Evolutionary conservation across 1,140 invertebrate species (phyloP), one percentile per base, ranked within the genome.

Genomic region (Armadillidium nasatum): DNA sequence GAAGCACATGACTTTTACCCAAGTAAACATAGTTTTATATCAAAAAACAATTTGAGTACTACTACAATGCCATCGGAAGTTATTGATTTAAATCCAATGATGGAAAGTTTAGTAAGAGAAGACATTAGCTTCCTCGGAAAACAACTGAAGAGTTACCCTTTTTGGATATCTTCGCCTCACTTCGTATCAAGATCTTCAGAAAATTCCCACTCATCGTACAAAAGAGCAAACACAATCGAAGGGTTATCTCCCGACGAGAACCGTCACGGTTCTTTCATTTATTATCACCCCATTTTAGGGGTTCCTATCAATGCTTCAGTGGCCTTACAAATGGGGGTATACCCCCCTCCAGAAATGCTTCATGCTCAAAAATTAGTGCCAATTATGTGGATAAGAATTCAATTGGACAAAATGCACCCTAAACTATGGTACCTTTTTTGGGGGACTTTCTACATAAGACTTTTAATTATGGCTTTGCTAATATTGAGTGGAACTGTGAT

Each of bases 301-400:
- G 79, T 78, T 10, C 79, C 79, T 44, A 78, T 80, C 33, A 80
- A 80, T 67, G 79, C 79, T 46, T 80, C 79, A 15, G 72, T 80
- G 6, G 79, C 79, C 66, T 72, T 80, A 54, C 79, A 80, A 45
- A 46, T 80, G 22, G 77, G 79, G 66, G 69, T 80, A n/a, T 69
- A 72, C 11, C 79, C 79, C 4, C 79, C 79, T 3, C 68, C 73
- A 21, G 77, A 74, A 19, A 80, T 80, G 79, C 77, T 80, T 13
- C 70, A 78, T 46, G 77, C 76, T 44, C 76, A 76, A 60, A 80
- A 78, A 67, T 73, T 80, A 4, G 79, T 80, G 23, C 79, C 79
- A 10, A 70, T 80, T 69, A 73, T 80, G 74, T 80, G 79, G 79
- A 69, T 75, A 19, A 44, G 79, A 23, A 21, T 78, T 23, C 79